Evolutionary conservation across 2,113 vertebrate species (phyloP).

Genomic region (Syngnathus scovelli): DNA sequence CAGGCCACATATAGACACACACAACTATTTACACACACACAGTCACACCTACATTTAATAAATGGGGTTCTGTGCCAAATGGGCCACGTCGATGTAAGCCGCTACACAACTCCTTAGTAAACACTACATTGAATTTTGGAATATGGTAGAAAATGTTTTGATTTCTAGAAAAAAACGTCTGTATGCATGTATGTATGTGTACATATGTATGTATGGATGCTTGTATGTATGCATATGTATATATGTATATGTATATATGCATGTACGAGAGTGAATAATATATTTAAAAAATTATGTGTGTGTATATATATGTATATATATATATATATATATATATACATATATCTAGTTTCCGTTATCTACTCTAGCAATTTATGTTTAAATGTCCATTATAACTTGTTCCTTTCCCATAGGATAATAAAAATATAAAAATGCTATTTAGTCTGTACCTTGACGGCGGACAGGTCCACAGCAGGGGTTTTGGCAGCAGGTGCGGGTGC

Average conservation of each 20-base stretch:
- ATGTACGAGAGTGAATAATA: no score
- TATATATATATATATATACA: no score
- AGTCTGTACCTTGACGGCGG: slow-evolving; percentile 68
- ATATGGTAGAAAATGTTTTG: background rate
- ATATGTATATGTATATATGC: no score
- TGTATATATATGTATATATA: no score
- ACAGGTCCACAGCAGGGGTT: slow-evolving; percentile 59
- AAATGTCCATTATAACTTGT: background rate
- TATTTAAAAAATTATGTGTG: no score
- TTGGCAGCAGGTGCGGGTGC: slow-evolving; percentile 35
- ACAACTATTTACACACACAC: background rate
- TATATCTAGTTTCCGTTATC: background rate
- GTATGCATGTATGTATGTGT: no score
- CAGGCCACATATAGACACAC: background rate
- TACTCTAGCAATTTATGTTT: background rate
- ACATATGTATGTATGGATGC: no score
- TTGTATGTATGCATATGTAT: no score
- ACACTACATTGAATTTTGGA: background rate
- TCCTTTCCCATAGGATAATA: slow-evolving; percentile 5
- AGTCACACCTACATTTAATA: background rate
- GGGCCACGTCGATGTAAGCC: background rate
- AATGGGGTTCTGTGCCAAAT: background rate
- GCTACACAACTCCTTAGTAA: background rate
- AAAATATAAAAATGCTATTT: background rate
- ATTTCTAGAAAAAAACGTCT: no score